Percentiles rank a stretch among this genome's conserved stretches.
Conservation (phyloP, 2,797 vertebrate species). For the Phoeniculus purpureus region DNA sequence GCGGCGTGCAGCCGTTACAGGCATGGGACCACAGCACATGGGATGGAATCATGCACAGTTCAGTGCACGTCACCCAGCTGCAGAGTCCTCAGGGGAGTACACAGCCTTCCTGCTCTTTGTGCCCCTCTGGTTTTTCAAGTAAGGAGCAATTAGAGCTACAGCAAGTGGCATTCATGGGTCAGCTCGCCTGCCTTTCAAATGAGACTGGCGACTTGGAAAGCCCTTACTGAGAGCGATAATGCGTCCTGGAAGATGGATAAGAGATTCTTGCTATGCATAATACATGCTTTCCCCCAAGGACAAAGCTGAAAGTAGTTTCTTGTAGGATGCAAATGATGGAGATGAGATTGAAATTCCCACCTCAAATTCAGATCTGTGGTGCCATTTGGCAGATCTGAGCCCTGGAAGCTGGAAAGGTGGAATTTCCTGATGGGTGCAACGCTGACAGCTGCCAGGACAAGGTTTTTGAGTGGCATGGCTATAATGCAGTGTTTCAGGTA, state of each 20-base stretch:
- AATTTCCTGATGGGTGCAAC: background rate
- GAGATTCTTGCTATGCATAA: slow-evolving; percentile 37
- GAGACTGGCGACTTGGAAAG: slow-evolving; percentile 25
- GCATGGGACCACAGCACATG: background rate
- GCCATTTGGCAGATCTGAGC: background rate
- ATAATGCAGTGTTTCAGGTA: background rate
- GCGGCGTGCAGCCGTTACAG: rapidly evolving
- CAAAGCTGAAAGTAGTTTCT: background rate
- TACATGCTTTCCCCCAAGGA: background rate
- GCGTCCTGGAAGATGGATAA: slow-evolving; percentile 28
- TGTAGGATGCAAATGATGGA: background rate
- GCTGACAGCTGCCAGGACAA: background rate
- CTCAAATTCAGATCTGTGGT: background rate
- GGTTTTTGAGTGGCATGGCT: background rate
- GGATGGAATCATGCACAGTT: background rate
- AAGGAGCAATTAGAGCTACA: background rate
- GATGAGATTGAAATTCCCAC: background rate
- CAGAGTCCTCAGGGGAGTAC: background rate
- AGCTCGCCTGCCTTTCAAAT: background rate
- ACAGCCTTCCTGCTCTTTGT: background rate
- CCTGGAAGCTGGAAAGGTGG: background rate
- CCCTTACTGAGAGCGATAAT: background rate
- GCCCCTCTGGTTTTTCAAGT: background rate
- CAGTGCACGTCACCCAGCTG: no score
- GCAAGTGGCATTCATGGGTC: background rate